Percentiles rank a stretch among this genome's conserved stretches.
phyloP scores from a whole-genome alignment of 2,888 invertebrate species.

The Sericinus montela region DNA sequence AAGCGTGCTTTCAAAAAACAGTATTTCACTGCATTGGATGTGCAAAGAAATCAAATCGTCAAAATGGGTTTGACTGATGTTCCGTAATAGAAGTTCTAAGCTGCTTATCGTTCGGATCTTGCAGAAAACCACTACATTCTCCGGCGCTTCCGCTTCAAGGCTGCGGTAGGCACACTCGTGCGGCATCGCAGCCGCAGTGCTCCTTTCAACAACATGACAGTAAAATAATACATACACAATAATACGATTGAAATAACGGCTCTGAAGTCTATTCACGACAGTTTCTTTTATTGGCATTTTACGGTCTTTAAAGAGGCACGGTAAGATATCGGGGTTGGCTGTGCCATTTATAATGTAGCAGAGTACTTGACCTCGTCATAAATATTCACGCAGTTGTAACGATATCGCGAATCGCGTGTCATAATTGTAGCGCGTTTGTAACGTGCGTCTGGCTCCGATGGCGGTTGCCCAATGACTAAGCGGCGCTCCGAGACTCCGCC shows the following conservation, averaged over 20 bases:
- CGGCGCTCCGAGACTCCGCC: conserved; percentile 63
- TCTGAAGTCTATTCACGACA: conserved; percentile 65
- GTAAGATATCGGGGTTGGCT: conserved; percentile 58
- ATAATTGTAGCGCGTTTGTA: conserved; percentile 43
- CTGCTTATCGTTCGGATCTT: conserved; percentile 85
- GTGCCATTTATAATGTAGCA: conserved; percentile 68
- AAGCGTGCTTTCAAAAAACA: conserved; percentile 86
- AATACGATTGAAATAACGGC: conserved; percentile 70
- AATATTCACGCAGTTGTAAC: conserved; percentile 64
- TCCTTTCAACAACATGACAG: conserved; percentile 63
- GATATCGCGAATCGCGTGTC: conserved; percentile 72
- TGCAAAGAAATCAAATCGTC: conserved; percentile 83
- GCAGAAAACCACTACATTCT: conserved; percentile 81
- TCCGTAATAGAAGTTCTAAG: conserved; percentile 83
- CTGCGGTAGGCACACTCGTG: conserved; percentile 86
- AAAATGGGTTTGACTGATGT: conserved; percentile 82
- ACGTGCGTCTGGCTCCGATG: conserved; percentile 52
- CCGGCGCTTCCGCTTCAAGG: conserved; percentile 76
- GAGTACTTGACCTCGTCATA: conserved; percentile 67
- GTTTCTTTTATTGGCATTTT: conserved; percentile 74
- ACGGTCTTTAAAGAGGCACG: conserved; percentile 54
- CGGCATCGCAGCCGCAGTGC: conserved; percentile 74
- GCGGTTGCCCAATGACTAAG: conserved; percentile 76
- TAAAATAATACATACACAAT: conserved; percentile 75
- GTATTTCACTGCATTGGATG: conserved; percentile 86